A percentile compares a stretch with the other conserved stretches of the same genome.
phyloP scores from a whole-genome alignment of 2,888 invertebrate species.

The Tinea pellionella region DNA sequence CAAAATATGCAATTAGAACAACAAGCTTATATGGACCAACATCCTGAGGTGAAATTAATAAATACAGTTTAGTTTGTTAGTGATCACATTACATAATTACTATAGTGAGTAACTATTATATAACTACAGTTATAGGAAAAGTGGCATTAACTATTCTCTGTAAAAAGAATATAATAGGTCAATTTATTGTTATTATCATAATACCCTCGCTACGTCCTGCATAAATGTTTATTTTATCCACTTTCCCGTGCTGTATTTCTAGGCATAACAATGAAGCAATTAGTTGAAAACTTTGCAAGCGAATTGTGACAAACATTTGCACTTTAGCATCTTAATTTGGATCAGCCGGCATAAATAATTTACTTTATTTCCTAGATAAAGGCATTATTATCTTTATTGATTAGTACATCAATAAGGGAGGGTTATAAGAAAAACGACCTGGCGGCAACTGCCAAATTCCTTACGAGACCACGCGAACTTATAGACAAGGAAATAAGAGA shows the following conservation, averaged over 20 bases:
- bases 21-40: conserved; percentile 41
- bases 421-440: conserved; percentile 30
- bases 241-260: not conserved
- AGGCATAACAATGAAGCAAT: not conserved
- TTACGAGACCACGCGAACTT: conserved; percentile 31
- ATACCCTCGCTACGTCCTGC: not conserved
- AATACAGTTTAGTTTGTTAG: no score
- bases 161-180: not conserved
- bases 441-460: conserved; percentile 34
- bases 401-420: conserved; percentile 28
- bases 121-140: not conserved
- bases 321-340: not conserved
- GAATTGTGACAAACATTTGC: not conserved
- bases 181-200: conserved; percentile 5
- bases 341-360: no score
- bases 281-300: not conserved
- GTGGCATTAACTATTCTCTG: not conserved
- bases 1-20: conserved; percentile 44
- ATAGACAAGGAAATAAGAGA: conserved; percentile 35
- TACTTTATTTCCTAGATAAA: conserved; percentile 27
- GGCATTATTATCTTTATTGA: conserved; percentile 36
- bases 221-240: not conserved
- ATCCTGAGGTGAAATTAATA: conserved; percentile 41
- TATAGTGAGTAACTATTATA: no score
- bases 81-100: no score